phyloP scores from a whole-genome alignment of 1,140 invertebrate genomes.

The Bombus terrestris region DNA sequence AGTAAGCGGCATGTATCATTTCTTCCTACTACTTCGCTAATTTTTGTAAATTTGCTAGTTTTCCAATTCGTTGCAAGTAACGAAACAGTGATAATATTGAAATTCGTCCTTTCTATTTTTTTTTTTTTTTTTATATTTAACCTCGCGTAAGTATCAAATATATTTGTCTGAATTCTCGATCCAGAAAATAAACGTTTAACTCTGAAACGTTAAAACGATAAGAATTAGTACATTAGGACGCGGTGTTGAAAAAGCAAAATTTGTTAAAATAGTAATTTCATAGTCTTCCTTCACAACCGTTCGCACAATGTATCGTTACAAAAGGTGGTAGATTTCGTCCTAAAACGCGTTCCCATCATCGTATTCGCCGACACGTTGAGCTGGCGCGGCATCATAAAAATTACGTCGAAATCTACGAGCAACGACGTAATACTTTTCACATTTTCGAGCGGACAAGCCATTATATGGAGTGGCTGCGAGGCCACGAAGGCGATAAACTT shows the following conservation, averaged over 20 bases:
- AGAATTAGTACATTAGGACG: not conserved
- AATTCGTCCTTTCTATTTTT: not conserved
- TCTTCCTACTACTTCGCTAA: too few species aligned
- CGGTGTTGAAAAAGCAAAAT: not conserved
- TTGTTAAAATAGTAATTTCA: not conserved
- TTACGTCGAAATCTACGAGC: constrained; percentile 66
- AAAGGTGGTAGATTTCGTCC: constrained; percentile 40
- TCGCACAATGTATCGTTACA: constrained; percentile 1
- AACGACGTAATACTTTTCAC: constrained; percentile 63
- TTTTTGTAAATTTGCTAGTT: too few species aligned
- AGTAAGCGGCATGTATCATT: too few species aligned
- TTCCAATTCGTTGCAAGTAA: too few species aligned
- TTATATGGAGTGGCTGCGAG: constrained; percentile 55
- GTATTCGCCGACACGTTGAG: constrained; percentile 60
- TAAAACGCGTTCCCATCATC: constrained; percentile 44
- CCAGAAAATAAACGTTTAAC: too few species aligned
- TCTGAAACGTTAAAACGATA: too few species aligned
- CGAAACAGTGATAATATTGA: too few species aligned
- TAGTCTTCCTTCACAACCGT: not conserved
- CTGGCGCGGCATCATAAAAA: constrained; percentile 63
- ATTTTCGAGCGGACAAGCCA: constrained; percentile 61
- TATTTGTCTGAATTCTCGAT: too few species aligned
- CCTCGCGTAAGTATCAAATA: too few species aligned
- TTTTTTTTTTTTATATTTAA: too few species aligned
- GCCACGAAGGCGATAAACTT: constrained; percentile 67